Evolutionary conservation across 1,140 invertebrate species (phyloP), one percentile per base, ranked within the genome.

Genomic region (Brachionus sp.): DNA sequence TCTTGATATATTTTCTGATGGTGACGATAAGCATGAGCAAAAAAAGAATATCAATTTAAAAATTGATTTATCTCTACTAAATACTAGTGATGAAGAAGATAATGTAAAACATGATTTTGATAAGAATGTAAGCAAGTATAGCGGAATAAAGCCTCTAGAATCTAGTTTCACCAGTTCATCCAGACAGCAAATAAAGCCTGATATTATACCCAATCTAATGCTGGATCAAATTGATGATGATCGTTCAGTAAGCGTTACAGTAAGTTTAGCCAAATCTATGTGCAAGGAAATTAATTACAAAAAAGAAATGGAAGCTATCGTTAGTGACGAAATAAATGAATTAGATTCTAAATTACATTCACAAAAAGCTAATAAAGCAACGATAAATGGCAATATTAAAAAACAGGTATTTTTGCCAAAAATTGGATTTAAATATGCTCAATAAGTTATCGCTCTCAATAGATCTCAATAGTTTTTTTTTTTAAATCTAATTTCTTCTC

Each of bases 141-240:
- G 29, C 29, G 75, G 9, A 12, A 33, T 23, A 35, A 29, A 37
- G 5, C 5, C 23, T 37, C 12, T 23, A 53, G 39, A 44, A 12
- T 46, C 39, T 12, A 46, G 23, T 12, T 25, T 75, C n/a, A 50
- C 19, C 25, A 75, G 39, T 75, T 50, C 75, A 6, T n/a, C 23
- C 2, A 13, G 53, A 10, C 53, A 57, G 23, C 77, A 80, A 66
- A 57, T 42, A 19, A 80, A 80, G 33, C 77, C 77, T 13, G 77
- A 62, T 12, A 80, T 42, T 5, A 66, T 80, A 66, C 77, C 77
- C 5, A 64, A 80, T 62, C 62, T 80, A 66, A 19, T 44, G 9
- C 37, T 80, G 10, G 77, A 80, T 66, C 42, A 46, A 25, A 44
- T 75, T 46, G 77, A 80, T 44, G 77, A 80, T 35, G 77, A 80